Percentiles rank a stretch among this genome's conserved stretches.
phyloP scores from a whole-genome alignment of 2,797 vertebrate species.

The Morus bassanus region DNA sequence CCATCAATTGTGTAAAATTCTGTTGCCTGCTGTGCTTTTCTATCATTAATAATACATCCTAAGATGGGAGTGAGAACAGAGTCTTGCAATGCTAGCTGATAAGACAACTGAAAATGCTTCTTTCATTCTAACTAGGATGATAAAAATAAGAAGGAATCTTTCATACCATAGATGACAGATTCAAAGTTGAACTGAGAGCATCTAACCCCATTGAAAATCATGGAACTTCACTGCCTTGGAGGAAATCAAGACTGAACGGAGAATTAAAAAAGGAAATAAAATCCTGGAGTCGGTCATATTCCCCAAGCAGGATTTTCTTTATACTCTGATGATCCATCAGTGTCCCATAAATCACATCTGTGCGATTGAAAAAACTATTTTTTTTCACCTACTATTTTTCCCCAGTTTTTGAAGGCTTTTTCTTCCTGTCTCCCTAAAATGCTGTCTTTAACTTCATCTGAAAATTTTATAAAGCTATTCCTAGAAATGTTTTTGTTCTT shows the following conservation, averaged over 20 bases:
- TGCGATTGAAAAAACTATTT: fast-evolving
- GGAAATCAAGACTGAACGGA: background rate
- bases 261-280: background rate
- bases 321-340: background rate
- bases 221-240: background rate
- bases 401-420: background rate
- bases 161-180: background rate
- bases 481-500: conserved; percentile 10
- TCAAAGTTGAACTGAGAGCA: background rate
- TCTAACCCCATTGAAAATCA: background rate
- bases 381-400: background rate
- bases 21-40: conserved; percentile 28
- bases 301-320: background rate
- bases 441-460: background rate
- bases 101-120: conserved; percentile 45
- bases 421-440: background rate
- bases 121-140: conserved; percentile 38
- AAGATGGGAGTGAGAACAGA: conserved; percentile 25
- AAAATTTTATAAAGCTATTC: background rate
- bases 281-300: background rate
- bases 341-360: background rate
- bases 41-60: conserved; percentile 63
- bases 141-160: conserved; percentile 19
- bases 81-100: conserved; percentile 38
- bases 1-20: conserved; percentile 56